Evolutionary conservation across 2,797 vertebrate genomes (phyloP).

Genomic region (Hirundo rustica): DNA sequence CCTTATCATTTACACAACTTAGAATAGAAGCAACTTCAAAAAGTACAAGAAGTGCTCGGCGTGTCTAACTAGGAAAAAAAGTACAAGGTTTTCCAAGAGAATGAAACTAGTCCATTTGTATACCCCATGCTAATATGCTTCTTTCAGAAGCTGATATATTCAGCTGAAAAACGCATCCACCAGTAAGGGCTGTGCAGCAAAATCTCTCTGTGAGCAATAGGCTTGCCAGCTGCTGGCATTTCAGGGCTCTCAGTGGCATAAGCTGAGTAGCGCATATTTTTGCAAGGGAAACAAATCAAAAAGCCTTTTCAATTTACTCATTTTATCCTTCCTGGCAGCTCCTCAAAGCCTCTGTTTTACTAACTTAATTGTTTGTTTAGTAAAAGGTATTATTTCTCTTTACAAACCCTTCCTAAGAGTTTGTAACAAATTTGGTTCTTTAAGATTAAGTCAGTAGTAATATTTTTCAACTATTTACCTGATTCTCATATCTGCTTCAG

Average conservation of each 20-base stretch:
- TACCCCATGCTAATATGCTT: background rate
- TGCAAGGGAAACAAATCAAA: background rate
- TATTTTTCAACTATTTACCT: background rate
- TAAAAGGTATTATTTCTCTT: background rate
- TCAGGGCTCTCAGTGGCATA: background rate
- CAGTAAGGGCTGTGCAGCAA: background rate
- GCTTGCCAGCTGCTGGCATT: constrained; percentile 18
- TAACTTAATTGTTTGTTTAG: background rate
- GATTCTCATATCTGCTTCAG: background rate
- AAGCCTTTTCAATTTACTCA: background rate
- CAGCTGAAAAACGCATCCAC: background rate
- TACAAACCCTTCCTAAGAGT: background rate
- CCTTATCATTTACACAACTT: background rate
- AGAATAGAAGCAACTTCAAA: background rate
- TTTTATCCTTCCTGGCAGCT: background rate
- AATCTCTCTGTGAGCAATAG: background rate
- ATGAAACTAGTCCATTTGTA: background rate
- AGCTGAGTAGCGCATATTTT: background rate
- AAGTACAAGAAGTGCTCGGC: background rate
- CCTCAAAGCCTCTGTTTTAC: background rate
- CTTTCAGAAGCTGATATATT: background rate
- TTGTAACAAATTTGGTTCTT: background rate
- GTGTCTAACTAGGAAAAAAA: background rate
- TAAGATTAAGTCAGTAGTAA: background rate
- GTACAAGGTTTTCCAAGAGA: background rate